A percentile compares a stretch with the other conserved stretches of the same genome.
Evolutionary conservation across 2,888 invertebrate genomes (phyloP).

Genomic region (Ganaspis brasiliensis): DNA sequence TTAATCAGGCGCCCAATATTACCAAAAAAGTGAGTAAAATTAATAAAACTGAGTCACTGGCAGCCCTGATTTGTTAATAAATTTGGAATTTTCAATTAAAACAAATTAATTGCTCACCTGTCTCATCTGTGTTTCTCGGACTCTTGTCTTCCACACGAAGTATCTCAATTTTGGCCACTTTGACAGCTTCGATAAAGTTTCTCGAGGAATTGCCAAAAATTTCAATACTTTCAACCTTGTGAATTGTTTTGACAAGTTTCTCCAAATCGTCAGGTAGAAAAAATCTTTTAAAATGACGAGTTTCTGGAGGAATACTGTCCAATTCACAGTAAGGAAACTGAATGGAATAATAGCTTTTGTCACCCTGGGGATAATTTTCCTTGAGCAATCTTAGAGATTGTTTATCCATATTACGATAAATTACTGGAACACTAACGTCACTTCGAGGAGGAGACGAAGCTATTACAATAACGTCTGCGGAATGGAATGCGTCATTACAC

Average conservation of each 20-base stretch:
- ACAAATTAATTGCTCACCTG: constrained; percentile 60
- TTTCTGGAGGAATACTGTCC: constrained; percentile 74
- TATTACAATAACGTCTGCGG: constrained; percentile 73
- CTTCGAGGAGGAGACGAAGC: constrained; percentile 72
- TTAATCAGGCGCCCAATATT: too few relatives aligned
- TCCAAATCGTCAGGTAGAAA: constrained; percentile 73
- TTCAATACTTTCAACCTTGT: constrained; percentile 65
- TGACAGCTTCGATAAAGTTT: constrained; percentile 70
- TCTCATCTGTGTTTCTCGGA: constrained; percentile 59
- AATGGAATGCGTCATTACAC: constrained; percentile 74
- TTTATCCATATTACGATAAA: constrained; percentile 73
- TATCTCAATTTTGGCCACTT: constrained; percentile 66
- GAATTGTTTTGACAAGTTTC: constrained; percentile 73
- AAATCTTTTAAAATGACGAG: constrained; percentile 71
- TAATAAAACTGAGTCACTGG: too few relatives aligned
- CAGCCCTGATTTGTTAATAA: too few relatives aligned
- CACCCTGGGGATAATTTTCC: constrained; percentile 69
- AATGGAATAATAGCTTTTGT: constrained; percentile 72
- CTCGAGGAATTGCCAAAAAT: constrained; percentile 67
- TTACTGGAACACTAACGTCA: constrained; percentile 61
- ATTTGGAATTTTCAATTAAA: constrained; percentile 42
- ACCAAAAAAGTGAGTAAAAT: too few relatives aligned
- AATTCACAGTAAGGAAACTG: constrained; percentile 76
- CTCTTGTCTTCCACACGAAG: constrained; percentile 50
- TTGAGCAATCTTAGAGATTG: constrained; percentile 71